phyloP scores from a whole-genome alignment of 2,888 invertebrate species.

The Operophtera brumata region DNA sequence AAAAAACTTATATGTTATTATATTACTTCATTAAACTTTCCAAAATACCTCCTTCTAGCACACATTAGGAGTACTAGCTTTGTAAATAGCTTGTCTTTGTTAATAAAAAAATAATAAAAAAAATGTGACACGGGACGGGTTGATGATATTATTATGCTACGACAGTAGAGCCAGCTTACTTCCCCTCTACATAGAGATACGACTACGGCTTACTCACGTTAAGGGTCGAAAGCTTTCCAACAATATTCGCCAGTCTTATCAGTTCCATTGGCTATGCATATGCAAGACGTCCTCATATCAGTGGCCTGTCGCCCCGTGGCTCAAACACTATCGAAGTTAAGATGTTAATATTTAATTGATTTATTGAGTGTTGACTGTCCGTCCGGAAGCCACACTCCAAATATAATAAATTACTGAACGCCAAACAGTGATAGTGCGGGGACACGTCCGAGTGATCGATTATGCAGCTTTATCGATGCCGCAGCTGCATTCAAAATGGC shows the following conservation, averaged over 20 bases:
- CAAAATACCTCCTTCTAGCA: too few relatives aligned
- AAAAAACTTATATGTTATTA: too few relatives aligned
- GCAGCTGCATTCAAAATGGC: constrained; percentile 60
- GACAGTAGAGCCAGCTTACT: too few relatives aligned
- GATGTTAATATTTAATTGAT: constrained; percentile 72
- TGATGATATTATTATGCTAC: too few relatives aligned
- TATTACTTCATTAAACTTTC: too few relatives aligned
- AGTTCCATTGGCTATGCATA: constrained; percentile 7
- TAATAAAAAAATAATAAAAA: too few relatives aligned
- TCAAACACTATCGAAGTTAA: constrained; percentile 50
- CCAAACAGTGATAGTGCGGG: constrained; percentile 51
- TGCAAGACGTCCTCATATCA: constrained; percentile 7
- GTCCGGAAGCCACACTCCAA: constrained; percentile 69
- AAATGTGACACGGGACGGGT: too few relatives aligned
- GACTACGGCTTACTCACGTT: too few relatives aligned
- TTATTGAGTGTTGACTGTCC: constrained; percentile 74
- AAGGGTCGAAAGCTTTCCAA: background rate
- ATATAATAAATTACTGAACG: constrained; percentile 71
- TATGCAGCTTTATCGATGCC: constrained; percentile 52
- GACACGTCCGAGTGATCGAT: constrained; percentile 59
- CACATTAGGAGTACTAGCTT: too few relatives aligned
- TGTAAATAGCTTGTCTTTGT: too few relatives aligned
- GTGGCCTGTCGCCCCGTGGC: constrained; percentile 26
- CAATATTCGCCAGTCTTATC: constrained; percentile 4
- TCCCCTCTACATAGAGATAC: too few relatives aligned